Conservation (phyloP, 2,888 invertebrate species). For the Leptura quadrifasciata region DNA sequence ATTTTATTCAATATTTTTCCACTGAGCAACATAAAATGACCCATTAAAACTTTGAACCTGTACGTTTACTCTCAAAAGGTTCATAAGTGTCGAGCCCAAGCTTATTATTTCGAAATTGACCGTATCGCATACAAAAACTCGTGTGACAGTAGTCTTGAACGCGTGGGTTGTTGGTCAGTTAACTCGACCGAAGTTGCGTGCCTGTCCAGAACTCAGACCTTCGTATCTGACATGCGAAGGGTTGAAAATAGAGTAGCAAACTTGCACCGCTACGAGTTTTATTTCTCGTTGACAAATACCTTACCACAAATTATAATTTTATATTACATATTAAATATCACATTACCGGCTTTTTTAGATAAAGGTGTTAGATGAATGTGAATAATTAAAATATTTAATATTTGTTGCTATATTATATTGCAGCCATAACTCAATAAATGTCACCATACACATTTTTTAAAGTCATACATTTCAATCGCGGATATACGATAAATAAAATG, state of each 20-base stretch:
- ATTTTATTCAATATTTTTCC: not conserved
- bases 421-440: conserved; percentile 32
- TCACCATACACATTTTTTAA: conserved; percentile 21
- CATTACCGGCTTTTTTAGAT: conserved; percentile 15
- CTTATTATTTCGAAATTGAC: conserved; percentile 66
- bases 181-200: conserved; percentile 66
- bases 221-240: conserved; percentile 62
- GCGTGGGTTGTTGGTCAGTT: conserved; percentile 67
- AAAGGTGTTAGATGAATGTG: conserved; percentile 18
- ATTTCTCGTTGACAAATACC: conserved; percentile 41
- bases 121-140: conserved; percentile 65
- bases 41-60: conserved; percentile 26
- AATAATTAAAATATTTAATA: conserved; percentile 28
- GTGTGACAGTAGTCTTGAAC: conserved; percentile 66
- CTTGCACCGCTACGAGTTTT: conserved; percentile 38
- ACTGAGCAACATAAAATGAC: not conserved
- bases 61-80: conserved; percentile 22
- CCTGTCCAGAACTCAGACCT: conserved; percentile 59
- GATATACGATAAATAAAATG: conserved; percentile 20
- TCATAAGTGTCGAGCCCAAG: conserved; percentile 32
- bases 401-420: conserved; percentile 17
- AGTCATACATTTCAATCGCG: conserved; percentile 24
- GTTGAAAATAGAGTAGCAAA: conserved; percentile 51
- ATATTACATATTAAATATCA: conserved; percentile 8
- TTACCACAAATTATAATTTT: conserved; percentile 33